Evolutionary conservation across 2,888 invertebrate genomes (phyloP), one percentile per base, ranked within the genome.

Genomic region (Leucophora obtusa): DNA sequence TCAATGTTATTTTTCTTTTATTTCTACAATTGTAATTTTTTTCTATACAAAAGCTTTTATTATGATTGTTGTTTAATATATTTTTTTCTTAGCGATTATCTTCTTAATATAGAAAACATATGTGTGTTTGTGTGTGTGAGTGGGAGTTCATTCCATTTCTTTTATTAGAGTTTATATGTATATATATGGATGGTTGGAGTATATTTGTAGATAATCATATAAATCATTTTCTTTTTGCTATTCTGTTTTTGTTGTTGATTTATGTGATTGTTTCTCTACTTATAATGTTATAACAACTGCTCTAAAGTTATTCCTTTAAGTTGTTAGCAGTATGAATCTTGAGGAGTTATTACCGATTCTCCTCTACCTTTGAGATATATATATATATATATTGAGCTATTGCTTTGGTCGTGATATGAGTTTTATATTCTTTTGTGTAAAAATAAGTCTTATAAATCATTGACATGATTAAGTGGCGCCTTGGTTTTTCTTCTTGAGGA

Each of bases 171-270:
- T 14, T 60, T 17, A 24, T 43, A 6, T 38, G 18, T 18, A 1
- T 59, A 17, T 21, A 5, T 4, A 28, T 6, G 14, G 28, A 62
- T 56, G 33, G 9, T 15, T 50, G 43, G 51, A 21, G 47, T 21
- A 11, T 28, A 21, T 54, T 60, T 47, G n/a, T 43, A 65, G 15
- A 74, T 79, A 79, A 77, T 76, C 76, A 82, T 78, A 83, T 83
- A 83, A 87, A 87, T 87, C 87, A 87, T 83, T 77, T 79, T 73
- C 58, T 47, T 76, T 70, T 54, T 73, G 73, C 73, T 65, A 43
- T 70, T 35, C 66, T 83, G 87, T 87, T 87, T 87, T 86, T 88
- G 86, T 87, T 87, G 87, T 87, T 87, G 87, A 87, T 87, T 87
- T 88, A 87, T 87, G 88, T 86, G 86, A 86, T 87, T 88, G 84